Base-by-base conservation (phyloP, 2,888 invertebrate species). In the Sphaerophoria taeniata region DNA sequence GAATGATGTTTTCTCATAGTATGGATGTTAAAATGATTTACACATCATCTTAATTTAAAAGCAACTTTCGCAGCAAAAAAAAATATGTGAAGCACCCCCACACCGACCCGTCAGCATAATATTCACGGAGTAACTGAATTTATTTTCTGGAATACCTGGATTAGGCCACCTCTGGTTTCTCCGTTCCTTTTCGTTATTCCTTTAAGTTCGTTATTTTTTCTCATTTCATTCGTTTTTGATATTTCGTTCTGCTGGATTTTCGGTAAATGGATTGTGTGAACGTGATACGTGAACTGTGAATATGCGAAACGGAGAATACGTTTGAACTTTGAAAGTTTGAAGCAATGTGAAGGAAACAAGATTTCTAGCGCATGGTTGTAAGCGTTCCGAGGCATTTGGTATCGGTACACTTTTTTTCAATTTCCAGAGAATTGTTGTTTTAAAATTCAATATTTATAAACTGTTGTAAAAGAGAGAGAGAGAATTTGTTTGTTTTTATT, bases 91-190 rank as follows among this genome's bases (percentile, higher is more conserved):
- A 70, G 45, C 63, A 70, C 67, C 75, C 85, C 81, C 76, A 81
- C 76, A 70, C 85, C 85, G 58, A 89, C 90, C 89, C 88, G 88
- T 88, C 89, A 89, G 88, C 89, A 87, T 87, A 89, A 90, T 89
- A 89, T 89, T 90, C 90, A 88, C 89, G 88, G 89, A 90, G 89
- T 90, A 90, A 90, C 90, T 90, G 90, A 89, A 89, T 89, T 90
- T 88, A 88, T 89, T 89, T 90, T 89, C 88, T 87, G 87, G 88
- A 88, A 89, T 89, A 90, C 90, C 90, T 90, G 90, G 90, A 89
- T 89, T 89, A 87, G 90, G 90, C 89, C 90, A 90, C 90, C 89
- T 90, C 89, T 88, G 87, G 87, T 81, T 75, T 79, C 79, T 80
- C 67, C 81, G 81, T 85, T 81, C 81, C 85, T 65, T 47, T 49